Percentiles rank a stretch among this genome's conserved stretches.
Evolutionary conservation across 2,797 vertebrate genomes (phyloP).

Genomic region (Eulemur coronatus): DNA sequence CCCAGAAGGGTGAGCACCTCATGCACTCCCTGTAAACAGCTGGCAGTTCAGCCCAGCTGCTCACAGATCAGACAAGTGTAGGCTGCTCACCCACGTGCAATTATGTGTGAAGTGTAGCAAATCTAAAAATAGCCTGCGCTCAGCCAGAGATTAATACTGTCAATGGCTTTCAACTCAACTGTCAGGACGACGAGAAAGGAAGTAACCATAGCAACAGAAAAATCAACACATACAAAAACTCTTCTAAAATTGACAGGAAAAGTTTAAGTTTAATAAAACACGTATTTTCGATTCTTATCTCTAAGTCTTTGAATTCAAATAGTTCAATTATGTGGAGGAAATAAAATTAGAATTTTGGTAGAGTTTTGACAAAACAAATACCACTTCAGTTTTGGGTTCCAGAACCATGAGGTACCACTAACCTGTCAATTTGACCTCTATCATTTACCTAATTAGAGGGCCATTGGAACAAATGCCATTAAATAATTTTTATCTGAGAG

Average conservation of each 20-base stretch:
- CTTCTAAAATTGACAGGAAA: conserved; percentile 24
- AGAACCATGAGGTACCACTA: neutral
- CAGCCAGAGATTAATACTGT: conserved; percentile 23
- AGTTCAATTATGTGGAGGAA: neutral
- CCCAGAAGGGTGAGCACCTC: neutral
- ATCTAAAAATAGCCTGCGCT: conserved; percentile 50
- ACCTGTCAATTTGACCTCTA: neutral
- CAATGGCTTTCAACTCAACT: conserved; percentile 31
- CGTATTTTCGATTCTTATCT: neutral
- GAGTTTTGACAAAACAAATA: conserved; percentile 14
- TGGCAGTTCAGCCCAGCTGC: neutral
- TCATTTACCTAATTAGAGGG: conserved; percentile 15
- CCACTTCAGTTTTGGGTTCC: neutral
- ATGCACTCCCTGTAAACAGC: neutral
- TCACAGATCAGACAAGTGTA: neutral
- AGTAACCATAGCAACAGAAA: conserved; percentile 48
- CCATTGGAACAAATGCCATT: conserved; percentile 26
- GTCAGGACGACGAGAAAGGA: conserved; percentile 29
- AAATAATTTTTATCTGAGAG: neutral
- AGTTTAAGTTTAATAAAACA: conserved; percentile 39
- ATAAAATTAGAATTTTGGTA: conserved; percentile 26
- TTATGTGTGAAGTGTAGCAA: neutral
- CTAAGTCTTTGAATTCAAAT: conserved; percentile 1
- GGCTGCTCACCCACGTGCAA: neutral
- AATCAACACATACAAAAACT: neutral